Evolutionary conservation across 2,888 invertebrate genomes (phyloP), one percentile per base, ranked within the genome.

Genomic region (Nyleta sp.): DNA sequence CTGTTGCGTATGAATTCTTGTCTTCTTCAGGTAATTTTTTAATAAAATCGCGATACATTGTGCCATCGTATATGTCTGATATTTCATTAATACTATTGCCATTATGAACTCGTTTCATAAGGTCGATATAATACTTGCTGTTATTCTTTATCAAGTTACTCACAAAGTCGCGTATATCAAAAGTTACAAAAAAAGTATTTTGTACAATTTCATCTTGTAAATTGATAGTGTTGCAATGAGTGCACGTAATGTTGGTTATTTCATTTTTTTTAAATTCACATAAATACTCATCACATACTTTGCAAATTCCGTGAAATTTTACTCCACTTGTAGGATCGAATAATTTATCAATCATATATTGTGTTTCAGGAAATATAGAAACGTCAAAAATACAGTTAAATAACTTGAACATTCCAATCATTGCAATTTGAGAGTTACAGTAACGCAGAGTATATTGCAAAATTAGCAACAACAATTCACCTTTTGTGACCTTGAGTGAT

Each of bases 11-110:
- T 22, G 59, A 38, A n/a, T 64, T 5, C 60, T 35, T 59, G 22
- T 72, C 53, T 33, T 44, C 68, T 22, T 35, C 10, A 31, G 52
- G 46, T 22, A 77, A 68, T n/a, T 33, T 70, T 13, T 62, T 52
- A 3, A 80, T 64, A 42, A 80, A 80, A 17, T 70, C 44, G 8
- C 53, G 40, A 31, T 77, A 80, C 18, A 52, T 24, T 42, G 60
- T 60, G 2, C 80, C 76, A 42, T 80, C 73, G 31, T 73, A 60
- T 53, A 77, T 62, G 46, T 80, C 80, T 13, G 28, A 50, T n/a
- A 73, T 72, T 17, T 31, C 20, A 20, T 65, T 20, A 31, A 31
- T 44, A n/a, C 17, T 8, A 10, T 44, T 8, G 20, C 7, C 28
- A 7, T 38, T 8, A 52, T 33, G 13, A 24, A 31, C 59, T 50